Conservation (phyloP, 2,797 vertebrate species). For the Acanthis flammea region DNA sequence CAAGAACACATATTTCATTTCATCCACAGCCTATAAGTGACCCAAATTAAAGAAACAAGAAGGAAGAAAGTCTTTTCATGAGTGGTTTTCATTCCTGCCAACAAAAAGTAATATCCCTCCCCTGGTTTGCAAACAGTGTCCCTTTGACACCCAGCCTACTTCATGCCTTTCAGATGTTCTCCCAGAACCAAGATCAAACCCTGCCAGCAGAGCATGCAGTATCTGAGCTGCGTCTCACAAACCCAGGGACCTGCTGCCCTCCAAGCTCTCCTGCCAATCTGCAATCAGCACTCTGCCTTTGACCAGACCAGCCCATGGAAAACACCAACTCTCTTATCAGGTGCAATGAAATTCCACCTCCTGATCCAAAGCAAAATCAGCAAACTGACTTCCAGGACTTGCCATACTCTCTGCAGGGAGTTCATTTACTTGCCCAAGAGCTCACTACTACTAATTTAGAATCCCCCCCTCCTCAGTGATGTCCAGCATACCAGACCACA, state of each 20-base stretch:
- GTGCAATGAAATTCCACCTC: background rate
- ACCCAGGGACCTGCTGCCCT: background rate
- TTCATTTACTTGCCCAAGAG: background rate
- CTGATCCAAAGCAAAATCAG: background rate
- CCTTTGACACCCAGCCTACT: background rate
- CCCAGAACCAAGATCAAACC: background rate
- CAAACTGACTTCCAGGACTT: background rate
- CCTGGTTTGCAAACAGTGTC: background rate
- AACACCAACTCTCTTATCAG: background rate
- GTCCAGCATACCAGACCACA: background rate
- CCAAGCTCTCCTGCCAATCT: accelerated
- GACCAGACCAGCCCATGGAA: background rate
- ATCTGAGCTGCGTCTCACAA: background rate
- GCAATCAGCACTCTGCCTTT: background rate
- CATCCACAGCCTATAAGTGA: background rate
- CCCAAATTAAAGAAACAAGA: background rate
- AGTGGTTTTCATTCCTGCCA: background rate
- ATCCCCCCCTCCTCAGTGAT: background rate
- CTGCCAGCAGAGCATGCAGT: background rate
- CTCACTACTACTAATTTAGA: background rate
- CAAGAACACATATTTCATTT: background rate
- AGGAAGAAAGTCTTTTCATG: background rate
- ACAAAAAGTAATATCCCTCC: background rate
- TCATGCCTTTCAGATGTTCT: background rate
- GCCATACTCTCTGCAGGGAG: background rate